Evolutionary conservation across 1,140 invertebrate genomes (phyloP).

Genomic region (Tetramorium alpestre): DNA sequence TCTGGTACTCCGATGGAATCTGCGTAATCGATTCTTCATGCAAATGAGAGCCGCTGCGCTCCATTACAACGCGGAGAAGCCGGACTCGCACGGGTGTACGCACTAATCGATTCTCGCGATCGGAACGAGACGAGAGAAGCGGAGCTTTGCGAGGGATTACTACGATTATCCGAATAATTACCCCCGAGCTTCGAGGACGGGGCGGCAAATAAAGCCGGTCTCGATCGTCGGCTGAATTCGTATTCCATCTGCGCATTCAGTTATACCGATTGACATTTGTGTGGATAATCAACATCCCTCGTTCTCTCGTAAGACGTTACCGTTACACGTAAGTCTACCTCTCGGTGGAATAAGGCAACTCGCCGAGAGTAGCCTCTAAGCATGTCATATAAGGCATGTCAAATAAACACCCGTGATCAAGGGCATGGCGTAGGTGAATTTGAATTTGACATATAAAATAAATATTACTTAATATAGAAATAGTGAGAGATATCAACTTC

Average conservation of each 20-base stretch:
- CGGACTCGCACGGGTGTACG: conserved; percentile 60
- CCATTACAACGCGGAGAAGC: conserved; percentile 65
- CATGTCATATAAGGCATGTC: too few species aligned
- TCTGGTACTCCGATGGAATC: neutral
- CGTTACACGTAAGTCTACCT: too few species aligned
- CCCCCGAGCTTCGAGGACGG: conserved; percentile 65
- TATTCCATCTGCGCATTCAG: conserved; percentile 57
- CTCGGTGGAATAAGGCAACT: too few species aligned
- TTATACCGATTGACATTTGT: conserved; percentile 8
- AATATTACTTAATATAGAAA: too few species aligned
- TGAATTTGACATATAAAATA: too few species aligned
- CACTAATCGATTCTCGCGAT: conserved; percentile 76
- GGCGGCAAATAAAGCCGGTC: conserved; percentile 60
- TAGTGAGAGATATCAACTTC: too few species aligned
- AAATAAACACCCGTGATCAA: too few species aligned
- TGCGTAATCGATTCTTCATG: conserved; percentile 56
- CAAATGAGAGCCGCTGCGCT: conserved; percentile 56
- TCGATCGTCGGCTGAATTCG: conserved; percentile 34
- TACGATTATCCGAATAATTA: conserved; percentile 84
- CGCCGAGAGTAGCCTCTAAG: too few species aligned
- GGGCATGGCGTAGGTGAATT: too few species aligned
- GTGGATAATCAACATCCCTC: conserved; percentile 40
- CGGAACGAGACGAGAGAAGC: conserved; percentile 67
- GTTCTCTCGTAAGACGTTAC: neutral
- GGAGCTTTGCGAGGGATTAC: conserved; percentile 79